Percentiles rank a stretch among this genome's conserved stretches.
These are phyloP conservation scores for Callinectes sapidus DNA, from an alignment of 2,888 invertebrate species.

Conservation along the genomic window DNA sequence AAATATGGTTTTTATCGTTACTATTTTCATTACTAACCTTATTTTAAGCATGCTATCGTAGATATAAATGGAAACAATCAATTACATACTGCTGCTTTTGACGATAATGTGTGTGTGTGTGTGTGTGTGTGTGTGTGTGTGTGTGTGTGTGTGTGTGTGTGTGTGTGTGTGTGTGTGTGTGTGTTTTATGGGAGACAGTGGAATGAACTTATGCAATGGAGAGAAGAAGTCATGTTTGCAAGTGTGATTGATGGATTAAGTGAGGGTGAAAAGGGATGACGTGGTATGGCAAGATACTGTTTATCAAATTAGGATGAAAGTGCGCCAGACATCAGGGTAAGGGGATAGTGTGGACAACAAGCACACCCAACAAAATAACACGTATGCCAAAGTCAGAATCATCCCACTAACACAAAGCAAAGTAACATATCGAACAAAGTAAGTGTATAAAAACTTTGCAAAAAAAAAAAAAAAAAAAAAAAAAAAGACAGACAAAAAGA, in stretches of 20 bases:
- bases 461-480: no score
- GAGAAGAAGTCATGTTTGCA: not conserved
- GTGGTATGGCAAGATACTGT: not conserved
- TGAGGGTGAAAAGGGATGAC: not conserved
- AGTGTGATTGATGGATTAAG: not conserved
- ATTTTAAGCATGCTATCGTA: not conserved
- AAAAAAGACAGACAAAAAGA: no score
- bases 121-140: slow-evolving; percentile 20
- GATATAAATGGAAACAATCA: not conserved
- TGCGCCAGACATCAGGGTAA: not conserved
- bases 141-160: slow-evolving; percentile 34
- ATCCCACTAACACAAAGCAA: no score
- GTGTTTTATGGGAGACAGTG: not conserved
- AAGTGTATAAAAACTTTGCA: no score
- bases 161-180: slow-evolving; percentile 42
- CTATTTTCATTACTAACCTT: not conserved
- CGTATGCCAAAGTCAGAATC: not conserved
- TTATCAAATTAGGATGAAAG: not conserved
- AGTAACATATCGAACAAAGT: no score
- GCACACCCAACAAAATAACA: not conserved
- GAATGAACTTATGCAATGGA: not conserved
- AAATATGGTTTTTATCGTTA: not conserved
- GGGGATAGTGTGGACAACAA: not conserved
- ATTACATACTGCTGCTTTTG: slow-evolving; percentile 26
- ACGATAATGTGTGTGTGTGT: slow-evolving; percentile 39